Percentiles rank a stretch among this genome's conserved stretches.
Evolutionary conservation across 2,113 vertebrate species (phyloP).

Genomic region (Ciconia stormi): DNA sequence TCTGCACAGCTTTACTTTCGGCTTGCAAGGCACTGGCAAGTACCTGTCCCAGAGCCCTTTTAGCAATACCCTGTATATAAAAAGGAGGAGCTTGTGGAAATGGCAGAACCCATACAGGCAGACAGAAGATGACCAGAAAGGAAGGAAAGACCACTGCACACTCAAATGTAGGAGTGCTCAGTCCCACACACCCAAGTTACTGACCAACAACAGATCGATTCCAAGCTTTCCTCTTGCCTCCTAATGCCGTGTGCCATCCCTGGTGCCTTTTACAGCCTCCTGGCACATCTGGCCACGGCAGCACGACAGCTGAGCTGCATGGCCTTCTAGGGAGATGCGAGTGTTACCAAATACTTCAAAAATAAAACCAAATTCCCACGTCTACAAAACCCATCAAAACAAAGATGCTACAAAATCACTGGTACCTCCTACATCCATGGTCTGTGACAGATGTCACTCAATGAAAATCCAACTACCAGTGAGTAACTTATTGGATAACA

Average conservation of each 20-base stretch:
- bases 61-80: not conserved
- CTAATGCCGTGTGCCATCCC: accelerated
- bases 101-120: not conserved
- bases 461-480: slow-evolving; percentile 57
- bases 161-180: not conserved
- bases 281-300: not conserved
- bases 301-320: not conserved
- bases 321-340: not conserved
- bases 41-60: not conserved
- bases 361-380: not conserved
- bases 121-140: not conserved
- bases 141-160: not conserved
- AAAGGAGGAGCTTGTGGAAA: not conserved
- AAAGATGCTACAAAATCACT: not conserved
- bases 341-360: not conserved
- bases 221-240: not conserved
- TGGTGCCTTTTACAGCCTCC: not conserved
- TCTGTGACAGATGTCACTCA: slow-evolving; percentile 51
- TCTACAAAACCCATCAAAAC: not conserved
- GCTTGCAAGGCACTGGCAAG: not conserved
- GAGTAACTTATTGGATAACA: slow-evolving; percentile 66
- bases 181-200: not conserved
- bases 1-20: not conserved
- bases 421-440: not conserved
- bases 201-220: not conserved